Evolutionary conservation across 2,888 invertebrate genomes (phyloP).

Genomic region (Tortricodes alternella): DNA sequence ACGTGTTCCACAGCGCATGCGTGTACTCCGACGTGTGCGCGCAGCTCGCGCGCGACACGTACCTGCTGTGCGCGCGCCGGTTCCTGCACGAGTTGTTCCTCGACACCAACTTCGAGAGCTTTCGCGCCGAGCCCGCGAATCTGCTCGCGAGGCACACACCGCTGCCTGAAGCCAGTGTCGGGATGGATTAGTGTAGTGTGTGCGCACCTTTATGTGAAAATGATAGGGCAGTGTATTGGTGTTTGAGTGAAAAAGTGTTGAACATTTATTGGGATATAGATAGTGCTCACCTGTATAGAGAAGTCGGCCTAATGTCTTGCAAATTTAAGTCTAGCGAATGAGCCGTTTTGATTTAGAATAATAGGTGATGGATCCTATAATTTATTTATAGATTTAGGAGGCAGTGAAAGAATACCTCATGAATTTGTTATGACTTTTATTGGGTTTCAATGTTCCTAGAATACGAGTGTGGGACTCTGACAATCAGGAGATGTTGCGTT

Average conservation of each 20-base stretch:
- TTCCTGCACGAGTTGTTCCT: conserved; percentile 97
- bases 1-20: conserved; percentile 92
- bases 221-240: neutral
- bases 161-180: conserved; percentile 31
- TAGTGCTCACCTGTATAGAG: neutral
- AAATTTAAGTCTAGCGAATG: neutral
- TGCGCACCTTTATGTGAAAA: neutral
- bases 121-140: conserved; percentile 75
- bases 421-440: too few species aligned
- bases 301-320: neutral
- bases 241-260: neutral
- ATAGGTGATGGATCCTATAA: conserved; percentile 1
- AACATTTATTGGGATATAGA: neutral
- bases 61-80: conserved; percentile 91
- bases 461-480: too few species aligned
- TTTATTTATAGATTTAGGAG: conserved; percentile 1
- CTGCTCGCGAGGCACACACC: conserved; percentile 64
- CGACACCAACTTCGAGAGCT: conserved; percentile 89
- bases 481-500: too few species aligned
- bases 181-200: neutral
- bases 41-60: conserved; percentile 89
- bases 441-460: too few species aligned
- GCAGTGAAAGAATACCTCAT: too few species aligned
- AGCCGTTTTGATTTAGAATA: neutral
- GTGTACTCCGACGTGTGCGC: conserved; percentile 95